Evolutionary conservation across 2,888 invertebrate species (phyloP), one percentile per base, ranked within the genome.

Genomic region (Tiliacea citrago): DNA sequence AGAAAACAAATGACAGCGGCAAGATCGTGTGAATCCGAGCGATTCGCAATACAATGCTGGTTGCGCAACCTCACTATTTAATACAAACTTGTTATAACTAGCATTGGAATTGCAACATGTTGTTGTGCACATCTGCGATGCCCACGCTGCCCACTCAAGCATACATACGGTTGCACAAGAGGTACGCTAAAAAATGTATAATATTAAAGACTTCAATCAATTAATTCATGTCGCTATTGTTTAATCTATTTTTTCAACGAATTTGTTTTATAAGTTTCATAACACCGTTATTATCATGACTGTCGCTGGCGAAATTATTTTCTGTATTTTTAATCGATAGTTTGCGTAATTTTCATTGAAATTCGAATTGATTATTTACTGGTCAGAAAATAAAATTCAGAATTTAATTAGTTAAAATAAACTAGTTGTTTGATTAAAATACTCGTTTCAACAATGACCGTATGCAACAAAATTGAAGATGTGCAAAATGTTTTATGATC

Each of bases 71-170:
- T 53, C 63, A 68, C 79, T 88, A 86, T 88, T 88, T 88, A 87
- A 84, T 76, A 85, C 84, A 83, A 69, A 79, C 81, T 86, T 85
- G 86, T 87, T 88, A 88, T 88, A 84, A 85, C 84, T 85, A 83
- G 88, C 87, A 90, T 81, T 90, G 89, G 84, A 84, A 84, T 91
- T 91, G 88, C 91, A 88, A 91, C 88, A 91, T 80, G 79, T 78
- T 69, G 82, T 81, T 80, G 86, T 85, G 87, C 86, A 87, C 89
- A 90, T 90, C 88, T 90, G 85, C 71, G 83, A 81, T 82, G 81
- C 85, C 90, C 86, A 89, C 89, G 83, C 87, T 81, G 84, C 69
- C 82, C 87, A 77, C 77, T 86, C 86, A 71, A 82, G 82, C 80
- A 79, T 76, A 63, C 39, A 79, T 76, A 63, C 39, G 24, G 58